Evolutionary conservation across 2,888 invertebrate genomes (phyloP), one percentile per base, ranked within the genome.

Genomic region (Tupiocoris notatus): DNA sequence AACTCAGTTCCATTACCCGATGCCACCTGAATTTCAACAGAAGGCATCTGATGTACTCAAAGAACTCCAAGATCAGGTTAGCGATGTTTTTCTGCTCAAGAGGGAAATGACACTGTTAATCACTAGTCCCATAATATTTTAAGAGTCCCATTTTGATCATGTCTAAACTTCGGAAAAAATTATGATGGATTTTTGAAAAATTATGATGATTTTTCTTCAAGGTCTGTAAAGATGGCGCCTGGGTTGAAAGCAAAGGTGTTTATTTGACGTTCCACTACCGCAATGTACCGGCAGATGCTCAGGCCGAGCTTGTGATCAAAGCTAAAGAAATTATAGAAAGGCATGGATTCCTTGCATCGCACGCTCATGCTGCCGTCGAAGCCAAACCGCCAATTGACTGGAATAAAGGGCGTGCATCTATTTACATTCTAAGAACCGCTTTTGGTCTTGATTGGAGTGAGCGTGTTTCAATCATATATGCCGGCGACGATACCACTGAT

Each of bases 371-470:
- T 82, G 95, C 95, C 0, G 86, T 95, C n/a, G 95, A 95, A 83
- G 95, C 95, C 0, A 91, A 93, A 80, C 95, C 95, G 2, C 95
- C 94, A 0, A 94, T 95, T 0, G 89, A 92, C 82, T 95, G 95
- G 95, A 93, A 95, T 84, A 95, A 95, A 84, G 93, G 91, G 79
- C 90, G 94, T 58, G 95, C 95, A 9, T 93, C 94, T 0, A 93
- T 95, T 83, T 95, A 95, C 83, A 95, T 95, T 81, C 84, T 95
- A 78, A 88, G 95, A 78, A 95, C 94, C 1, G 93, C 94, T 0
- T 95, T 95, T 82, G 95, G 95, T 0, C 88, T 95, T 20, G 95
- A 95, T 83, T 95, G 95, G 95, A 92, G 92, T 82, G 94, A 95
- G 83, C 87, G 95, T 77, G 93, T 95, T 81, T 88, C 94, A 81